These are phyloP conservation scores for Nautilus pompilius DNA, from an alignment of 1,140 invertebrate species.

Conservation along the genomic window DNA sequence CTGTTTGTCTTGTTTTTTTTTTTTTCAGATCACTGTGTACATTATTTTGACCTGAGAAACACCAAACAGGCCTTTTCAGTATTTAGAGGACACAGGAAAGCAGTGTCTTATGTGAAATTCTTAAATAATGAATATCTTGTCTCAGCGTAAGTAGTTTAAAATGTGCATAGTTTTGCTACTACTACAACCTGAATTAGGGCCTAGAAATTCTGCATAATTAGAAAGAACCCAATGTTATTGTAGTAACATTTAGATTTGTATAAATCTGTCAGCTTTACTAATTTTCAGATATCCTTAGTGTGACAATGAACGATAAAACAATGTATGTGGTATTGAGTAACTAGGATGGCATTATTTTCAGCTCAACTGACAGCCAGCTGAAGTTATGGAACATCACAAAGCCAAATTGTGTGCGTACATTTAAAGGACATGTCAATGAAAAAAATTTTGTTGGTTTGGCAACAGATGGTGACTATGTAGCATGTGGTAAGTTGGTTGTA, in stretches of 20 bases:
- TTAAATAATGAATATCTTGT: constrained; percentile 85
- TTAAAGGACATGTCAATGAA: constrained; percentile 92
- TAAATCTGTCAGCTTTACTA: no score
- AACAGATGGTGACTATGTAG: constrained; percentile 90
- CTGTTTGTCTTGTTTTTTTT: constrained; percentile 10
- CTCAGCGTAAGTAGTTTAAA: constrained; percentile 69
- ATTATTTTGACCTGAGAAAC: constrained; percentile 92
- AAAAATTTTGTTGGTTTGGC: constrained; percentile 97
- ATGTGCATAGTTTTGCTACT: not conserved
- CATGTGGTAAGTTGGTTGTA: constrained; percentile 68
- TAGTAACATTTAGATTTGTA: no score
- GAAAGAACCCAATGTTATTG: no score
- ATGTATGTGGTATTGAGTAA: no score
- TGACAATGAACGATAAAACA: no score
- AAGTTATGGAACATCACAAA: constrained; percentile 89
- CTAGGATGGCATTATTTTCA: no score
- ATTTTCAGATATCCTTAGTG: no score
- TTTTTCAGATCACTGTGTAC: constrained; percentile 83
- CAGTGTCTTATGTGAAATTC: constrained; percentile 95
- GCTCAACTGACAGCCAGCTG: constrained; percentile 88
- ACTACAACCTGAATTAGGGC: no score
- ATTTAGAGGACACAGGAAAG: constrained; percentile 90
- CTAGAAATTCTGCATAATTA: no score
- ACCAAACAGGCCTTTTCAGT: constrained; percentile 77
- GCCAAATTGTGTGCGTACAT: constrained; percentile 76